phyloP scores from a whole-genome alignment of 2,797 vertebrate genomes.

The Arvicola amphibius region DNA sequence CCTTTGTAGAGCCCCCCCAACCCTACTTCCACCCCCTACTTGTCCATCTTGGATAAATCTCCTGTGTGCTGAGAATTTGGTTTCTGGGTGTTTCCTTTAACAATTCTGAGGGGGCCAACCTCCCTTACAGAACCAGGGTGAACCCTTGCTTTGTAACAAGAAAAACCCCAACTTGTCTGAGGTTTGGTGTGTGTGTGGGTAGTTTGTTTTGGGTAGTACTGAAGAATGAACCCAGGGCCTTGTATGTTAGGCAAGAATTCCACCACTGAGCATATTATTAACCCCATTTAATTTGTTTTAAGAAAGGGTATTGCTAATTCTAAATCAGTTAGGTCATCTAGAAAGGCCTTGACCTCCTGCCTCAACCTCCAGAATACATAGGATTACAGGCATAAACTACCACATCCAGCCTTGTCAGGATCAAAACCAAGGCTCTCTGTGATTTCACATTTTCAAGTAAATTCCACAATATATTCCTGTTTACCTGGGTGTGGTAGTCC shows the following conservation, averaged over 20 bases:
- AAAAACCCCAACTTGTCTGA: background rate
- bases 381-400: background rate
- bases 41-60: background rate
- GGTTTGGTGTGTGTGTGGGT: background rate
- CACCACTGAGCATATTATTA: background rate
- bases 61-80: background rate
- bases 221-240: background rate
- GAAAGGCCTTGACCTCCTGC: background rate
- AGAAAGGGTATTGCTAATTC: background rate
- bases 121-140: background rate
- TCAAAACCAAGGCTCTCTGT: slow-evolving; percentile 2
- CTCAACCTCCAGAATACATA: background rate
- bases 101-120: background rate
- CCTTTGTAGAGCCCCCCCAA: background rate
- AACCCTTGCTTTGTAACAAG: background rate
- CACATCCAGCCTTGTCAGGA: background rate
- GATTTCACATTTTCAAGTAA: background rate
- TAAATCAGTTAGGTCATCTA: background rate
- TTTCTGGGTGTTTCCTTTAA: background rate
- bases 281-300: background rate
- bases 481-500: background rate
- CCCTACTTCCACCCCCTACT: background rate
- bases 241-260: background rate
- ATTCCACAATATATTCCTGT: background rate
- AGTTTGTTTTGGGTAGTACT: background rate